Conservation (phyloP, 2,888 invertebrate species). For the Scrobipalpa costella region DNA sequence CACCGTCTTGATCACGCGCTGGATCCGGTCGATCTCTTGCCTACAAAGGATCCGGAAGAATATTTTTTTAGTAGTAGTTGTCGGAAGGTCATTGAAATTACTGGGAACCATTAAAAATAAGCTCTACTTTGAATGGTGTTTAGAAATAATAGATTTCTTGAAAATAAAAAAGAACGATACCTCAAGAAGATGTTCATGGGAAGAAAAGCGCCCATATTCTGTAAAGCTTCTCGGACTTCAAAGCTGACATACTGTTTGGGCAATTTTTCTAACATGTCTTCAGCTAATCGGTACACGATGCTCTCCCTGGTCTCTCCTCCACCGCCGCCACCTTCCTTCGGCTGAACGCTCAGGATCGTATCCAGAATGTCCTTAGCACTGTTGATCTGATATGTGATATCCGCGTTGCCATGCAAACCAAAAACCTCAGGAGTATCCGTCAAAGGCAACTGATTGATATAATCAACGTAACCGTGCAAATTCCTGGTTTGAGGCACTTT, state of each 20-base stretch:
- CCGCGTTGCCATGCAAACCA: constrained; percentile 97
- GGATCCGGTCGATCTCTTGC: constrained; percentile 91
- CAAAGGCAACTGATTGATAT: constrained; percentile 91
- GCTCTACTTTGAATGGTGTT: too few relatives aligned
- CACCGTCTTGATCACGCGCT: constrained; percentile 90
- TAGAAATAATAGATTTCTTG: background rate
- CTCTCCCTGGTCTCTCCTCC: constrained; percentile 96
- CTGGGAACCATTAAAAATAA: too few relatives aligned
- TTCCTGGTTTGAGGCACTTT: constrained; percentile 93
- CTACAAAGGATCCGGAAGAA: too few relatives aligned
- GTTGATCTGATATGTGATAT: constrained; percentile 98
- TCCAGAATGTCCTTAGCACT: constrained; percentile 96
- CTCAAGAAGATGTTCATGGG: constrained; percentile 98
- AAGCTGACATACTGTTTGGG: constrained; percentile 93
- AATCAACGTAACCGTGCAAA: constrained; percentile 89
- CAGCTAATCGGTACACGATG: constrained; percentile 94
- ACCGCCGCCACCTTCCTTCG: constrained; percentile 95
- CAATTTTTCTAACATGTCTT: constrained; percentile 91
- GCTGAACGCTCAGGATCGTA: constrained; percentile 97
- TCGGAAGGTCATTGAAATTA: too few relatives aligned
- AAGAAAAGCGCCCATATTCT: constrained; percentile 94
- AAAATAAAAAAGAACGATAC: constrained; percentile 46
- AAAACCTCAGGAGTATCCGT: constrained; percentile 97
- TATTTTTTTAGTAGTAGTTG: too few relatives aligned
- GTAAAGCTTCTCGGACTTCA: constrained; percentile 94